phyloP scores from a whole-genome alignment of 2,113 vertebrate species.

The Chaetodon auriga region DNA sequence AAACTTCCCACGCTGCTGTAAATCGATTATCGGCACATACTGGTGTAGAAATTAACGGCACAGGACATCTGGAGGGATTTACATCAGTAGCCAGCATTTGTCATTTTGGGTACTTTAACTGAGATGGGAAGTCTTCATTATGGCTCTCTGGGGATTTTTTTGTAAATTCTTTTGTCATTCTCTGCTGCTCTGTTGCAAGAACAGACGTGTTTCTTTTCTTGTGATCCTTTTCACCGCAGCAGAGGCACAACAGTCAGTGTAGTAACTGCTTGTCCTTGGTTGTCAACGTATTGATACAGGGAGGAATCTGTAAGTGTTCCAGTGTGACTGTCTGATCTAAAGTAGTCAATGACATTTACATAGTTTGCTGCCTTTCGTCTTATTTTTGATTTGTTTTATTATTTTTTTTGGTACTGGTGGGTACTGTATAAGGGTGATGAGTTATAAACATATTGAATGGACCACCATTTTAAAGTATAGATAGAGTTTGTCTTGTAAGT shows the following conservation, averaged over 20 bases:
- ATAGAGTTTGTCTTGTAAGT: too few species aligned
- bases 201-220: background rate
- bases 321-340: background rate
- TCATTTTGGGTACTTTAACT: background rate
- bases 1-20: background rate
- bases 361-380: background rate
- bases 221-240: background rate
- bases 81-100: background rate
- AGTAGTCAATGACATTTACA: background rate
- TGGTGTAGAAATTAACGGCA: background rate
- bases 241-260: conserved; percentile 9
- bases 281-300: background rate
- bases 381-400: background rate
- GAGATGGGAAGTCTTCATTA: background rate
- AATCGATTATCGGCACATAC: background rate
- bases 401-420: background rate
- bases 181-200: background rate
- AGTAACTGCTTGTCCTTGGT: conserved; percentile 7
- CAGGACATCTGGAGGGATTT: background rate
- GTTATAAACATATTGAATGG: background rate
- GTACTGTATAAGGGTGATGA: too few species aligned
- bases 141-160: background rate
- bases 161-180: background rate
- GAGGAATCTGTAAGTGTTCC: background rate
- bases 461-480: too few species aligned